Evolutionary conservation across 2,797 vertebrate genomes (phyloP), one percentile per base, ranked within the genome.

Genomic region (Allobates femoralis): DNA sequence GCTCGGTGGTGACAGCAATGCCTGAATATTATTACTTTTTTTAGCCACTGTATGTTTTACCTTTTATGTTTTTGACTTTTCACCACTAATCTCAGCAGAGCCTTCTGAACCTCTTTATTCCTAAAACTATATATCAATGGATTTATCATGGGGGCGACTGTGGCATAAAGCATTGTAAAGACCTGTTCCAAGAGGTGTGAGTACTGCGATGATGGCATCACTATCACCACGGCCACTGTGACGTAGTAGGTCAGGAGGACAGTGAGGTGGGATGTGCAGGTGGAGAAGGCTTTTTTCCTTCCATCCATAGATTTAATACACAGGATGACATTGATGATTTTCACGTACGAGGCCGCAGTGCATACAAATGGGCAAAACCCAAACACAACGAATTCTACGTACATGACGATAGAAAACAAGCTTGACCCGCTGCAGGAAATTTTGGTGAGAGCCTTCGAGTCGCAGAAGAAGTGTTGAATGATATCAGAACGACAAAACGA

Each of bases 251-350:
- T 83, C n/a, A 87, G 75, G 50, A 91, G 89, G 16, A 91, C 85
- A 5, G 86, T 90, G 53, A 91, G 90, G 66, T 91, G 91, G 73
- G 91, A 92, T 6, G 89, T 92, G 28, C 95, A 96, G 15, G 95
- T 95, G n/a, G 93, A 95, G 14, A 95, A 69, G 62, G 93, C 90
- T 82, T 95, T 96, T 23, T 46, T 2, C 16, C 80, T 28, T 28
- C 73, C 79, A 0, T 77, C 34, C 0, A 56, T 85, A 0, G 87
- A 86, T 73, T 34, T 81, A 34, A 90, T 91, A 15, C 58, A 58
- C n/a, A 90, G 56, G 56, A 91, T 83, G 0, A 89, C 81, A 0
- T 41, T 55, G 0, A 90, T 41, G 7, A 92, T 91, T 66, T 71
- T 66, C 16, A 86, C 53, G 0, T 92, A 91, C 30, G 91, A 91